These are phyloP conservation scores for Probosciger aterrimus DNA, from an alignment of 2,113 vertebrate genomes.

Conservation along the genomic window DNA sequence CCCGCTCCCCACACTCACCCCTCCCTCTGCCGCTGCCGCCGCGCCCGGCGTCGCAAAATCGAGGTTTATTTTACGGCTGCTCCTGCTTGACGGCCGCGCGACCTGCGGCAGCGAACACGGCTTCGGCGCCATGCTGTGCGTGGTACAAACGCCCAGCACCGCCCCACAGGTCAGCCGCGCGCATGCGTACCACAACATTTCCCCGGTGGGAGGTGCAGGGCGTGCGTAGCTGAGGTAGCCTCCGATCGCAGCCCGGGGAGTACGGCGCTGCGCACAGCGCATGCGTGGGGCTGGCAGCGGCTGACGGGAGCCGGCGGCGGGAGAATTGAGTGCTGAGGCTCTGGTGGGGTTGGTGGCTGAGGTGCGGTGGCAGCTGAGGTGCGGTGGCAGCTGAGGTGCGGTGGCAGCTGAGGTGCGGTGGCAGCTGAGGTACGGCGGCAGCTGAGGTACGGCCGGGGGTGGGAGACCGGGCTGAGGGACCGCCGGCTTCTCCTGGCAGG, in stretches of 20 bases:
- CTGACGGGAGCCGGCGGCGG: not conserved
- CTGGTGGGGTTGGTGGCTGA: rapidly evolving
- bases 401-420: no score
- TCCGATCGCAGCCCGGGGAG: no score
- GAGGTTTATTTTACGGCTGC: not conserved
- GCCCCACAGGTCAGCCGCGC: rapidly evolving
- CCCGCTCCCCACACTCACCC: not conserved
- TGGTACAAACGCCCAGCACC: rapidly evolving
- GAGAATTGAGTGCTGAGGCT: not conserved
- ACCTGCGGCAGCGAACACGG: rapidly evolving
- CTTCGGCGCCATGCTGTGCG: not conserved
- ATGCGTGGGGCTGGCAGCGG: not conserved
- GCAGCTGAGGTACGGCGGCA: no score
- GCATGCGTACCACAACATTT: rapidly evolving
- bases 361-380: no score
- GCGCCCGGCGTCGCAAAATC: not conserved
- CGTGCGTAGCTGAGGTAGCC: no score
- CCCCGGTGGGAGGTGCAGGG: no score
- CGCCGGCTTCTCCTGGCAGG: rapidly evolving
- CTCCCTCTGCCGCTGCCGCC: not conserved
- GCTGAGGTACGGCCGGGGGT: no score
- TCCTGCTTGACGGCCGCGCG: not conserved
- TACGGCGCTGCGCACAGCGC: not conserved
- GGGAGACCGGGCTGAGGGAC: rapidly evolving
- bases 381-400: no score